These are phyloP conservation scores for Lucilia cuprina DNA, from an alignment of 1,140 invertebrate genomes.

Conservation along the genomic window DNA sequence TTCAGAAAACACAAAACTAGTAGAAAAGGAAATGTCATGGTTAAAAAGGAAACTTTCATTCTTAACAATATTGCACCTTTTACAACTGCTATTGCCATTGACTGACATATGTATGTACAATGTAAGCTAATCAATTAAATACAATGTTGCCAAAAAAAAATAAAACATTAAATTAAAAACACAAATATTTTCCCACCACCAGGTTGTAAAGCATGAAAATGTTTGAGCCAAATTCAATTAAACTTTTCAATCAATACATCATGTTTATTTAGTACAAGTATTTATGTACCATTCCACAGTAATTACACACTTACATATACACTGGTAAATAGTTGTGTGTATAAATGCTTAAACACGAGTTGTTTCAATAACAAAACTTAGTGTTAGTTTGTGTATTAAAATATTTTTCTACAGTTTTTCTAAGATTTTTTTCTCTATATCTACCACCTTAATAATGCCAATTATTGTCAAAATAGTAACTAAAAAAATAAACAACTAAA, in stretches of 20 bases:
- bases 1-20: not conserved
- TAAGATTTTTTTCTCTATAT: not conserved
- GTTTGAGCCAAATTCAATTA: constrained; percentile 1
- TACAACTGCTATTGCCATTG: not conserved
- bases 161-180: not conserved
- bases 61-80: too few species aligned
- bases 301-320: not conserved
- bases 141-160: not conserved
- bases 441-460: not conserved
- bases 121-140: constrained; percentile 23
- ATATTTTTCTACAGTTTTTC: not conserved
- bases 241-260: constrained; percentile 18
- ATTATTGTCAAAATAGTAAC: constrained; percentile 26
- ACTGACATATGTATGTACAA: constrained; percentile 9
- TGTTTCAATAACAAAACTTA: not conserved
- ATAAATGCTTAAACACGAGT: not conserved
- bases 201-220: not conserved
- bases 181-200: constrained; percentile 17
- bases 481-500: not conserved
- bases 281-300: not conserved
- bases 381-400: not conserved
- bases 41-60: not conserved
- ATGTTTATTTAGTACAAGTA: not conserved
- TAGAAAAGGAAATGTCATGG: constrained; percentile 13
- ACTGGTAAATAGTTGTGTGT: not conserved